A percentile compares a stretch with the other conserved stretches of the same genome.
phyloP scores from a whole-genome alignment of 2,888 invertebrate species.

The Ferdinandea cuprea region DNA sequence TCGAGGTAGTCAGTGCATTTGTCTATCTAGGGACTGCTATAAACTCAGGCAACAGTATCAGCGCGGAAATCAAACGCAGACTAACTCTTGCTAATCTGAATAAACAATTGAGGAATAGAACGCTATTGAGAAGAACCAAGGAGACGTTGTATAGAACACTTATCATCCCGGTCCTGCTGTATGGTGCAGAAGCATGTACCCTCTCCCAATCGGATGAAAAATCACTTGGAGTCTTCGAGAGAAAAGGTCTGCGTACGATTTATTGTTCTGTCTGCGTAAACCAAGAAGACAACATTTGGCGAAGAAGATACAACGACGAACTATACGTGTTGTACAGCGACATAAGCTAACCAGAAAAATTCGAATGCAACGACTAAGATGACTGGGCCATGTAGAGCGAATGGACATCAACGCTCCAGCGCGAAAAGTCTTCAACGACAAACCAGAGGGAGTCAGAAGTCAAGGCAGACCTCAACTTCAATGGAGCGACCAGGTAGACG shows the following conservation, averaged over 20 bases:
- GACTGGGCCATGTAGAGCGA: not conserved
- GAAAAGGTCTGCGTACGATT: not conserved
- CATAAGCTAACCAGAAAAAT: not conserved
- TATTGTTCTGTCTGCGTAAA: not conserved
- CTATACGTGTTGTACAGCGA: not conserved
- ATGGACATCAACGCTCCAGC: not conserved
- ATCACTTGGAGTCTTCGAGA: not conserved
- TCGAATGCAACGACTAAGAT: not conserved
- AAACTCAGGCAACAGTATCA: not conserved
- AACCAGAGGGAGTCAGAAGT: no score
- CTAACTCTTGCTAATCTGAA: not conserved
- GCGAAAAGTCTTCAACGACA: not conserved
- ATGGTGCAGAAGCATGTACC: slow-evolving; percentile 10
- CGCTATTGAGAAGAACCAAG: not conserved
- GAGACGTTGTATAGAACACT: not conserved
- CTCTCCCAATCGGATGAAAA: not conserved
- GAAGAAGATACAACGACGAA: slow-evolving; percentile 3
- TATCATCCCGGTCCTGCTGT: not conserved
- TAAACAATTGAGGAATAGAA: not conserved
- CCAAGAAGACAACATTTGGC: not conserved
- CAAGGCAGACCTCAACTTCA: no score
- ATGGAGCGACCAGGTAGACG: not conserved
- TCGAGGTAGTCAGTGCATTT: not conserved
- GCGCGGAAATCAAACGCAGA: slow-evolving; percentile 2
- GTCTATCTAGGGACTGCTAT: not conserved